These are phyloP conservation scores for Brenthis ino DNA, from an alignment of 2,888 invertebrate species.

Conservation along the genomic window DNA sequence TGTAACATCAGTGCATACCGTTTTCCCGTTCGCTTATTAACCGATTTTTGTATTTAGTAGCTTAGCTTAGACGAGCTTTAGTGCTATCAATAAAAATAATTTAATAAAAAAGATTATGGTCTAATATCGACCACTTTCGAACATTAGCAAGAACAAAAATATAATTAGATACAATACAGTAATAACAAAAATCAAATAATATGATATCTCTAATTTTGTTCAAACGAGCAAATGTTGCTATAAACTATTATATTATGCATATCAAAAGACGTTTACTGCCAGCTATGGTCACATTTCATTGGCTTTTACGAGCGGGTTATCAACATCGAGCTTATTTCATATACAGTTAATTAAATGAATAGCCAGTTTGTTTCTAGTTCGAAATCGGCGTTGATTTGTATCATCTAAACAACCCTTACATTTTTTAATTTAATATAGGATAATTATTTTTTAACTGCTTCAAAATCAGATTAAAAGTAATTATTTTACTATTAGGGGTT, in stretches of 20 bases:
- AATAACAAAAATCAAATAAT: slow-evolving; percentile 4
- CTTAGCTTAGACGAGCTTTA: too few species aligned
- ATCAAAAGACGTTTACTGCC: slow-evolving; percentile 19
- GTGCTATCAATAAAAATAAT: too few species aligned
- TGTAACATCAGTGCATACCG: too few species aligned
- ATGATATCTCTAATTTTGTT: slow-evolving; percentile 22
- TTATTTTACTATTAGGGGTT: too few species aligned
- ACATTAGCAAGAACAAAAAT: not conserved
- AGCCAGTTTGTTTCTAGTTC: not conserved
- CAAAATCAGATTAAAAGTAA: too few species aligned
- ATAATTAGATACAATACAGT: not conserved
- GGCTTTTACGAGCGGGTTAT: slow-evolving; percentile 4
- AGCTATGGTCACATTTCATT: slow-evolving; percentile 18
- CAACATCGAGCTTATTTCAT: not conserved
- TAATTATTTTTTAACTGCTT: too few species aligned
- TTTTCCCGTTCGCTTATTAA: too few species aligned
- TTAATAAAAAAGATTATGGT: too few species aligned
- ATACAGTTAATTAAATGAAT: not conserved
- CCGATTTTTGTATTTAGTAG: too few species aligned
- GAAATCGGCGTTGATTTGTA: too few species aligned
- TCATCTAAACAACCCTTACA: too few species aligned
- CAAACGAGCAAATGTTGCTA: slow-evolving; percentile 8
- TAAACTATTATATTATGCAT: slow-evolving; percentile 27
- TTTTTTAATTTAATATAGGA: too few species aligned
- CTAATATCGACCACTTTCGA: not conserved